phyloP scores from a whole-genome alignment of 2,113 vertebrate genomes.

The Oreochromis aureus region DNA sequence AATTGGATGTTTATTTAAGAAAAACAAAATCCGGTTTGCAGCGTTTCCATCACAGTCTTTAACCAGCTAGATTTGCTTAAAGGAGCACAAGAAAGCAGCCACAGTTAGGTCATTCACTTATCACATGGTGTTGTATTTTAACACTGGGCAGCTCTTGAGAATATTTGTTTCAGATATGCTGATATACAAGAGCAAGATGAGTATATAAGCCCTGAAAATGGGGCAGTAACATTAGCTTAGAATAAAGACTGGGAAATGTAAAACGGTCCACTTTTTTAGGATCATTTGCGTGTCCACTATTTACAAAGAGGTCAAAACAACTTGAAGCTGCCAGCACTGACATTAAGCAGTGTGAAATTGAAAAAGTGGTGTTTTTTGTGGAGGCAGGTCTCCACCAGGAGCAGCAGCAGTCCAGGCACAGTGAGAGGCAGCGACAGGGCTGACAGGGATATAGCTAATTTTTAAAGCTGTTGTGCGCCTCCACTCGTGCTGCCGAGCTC shows the following conservation, averaged over 20 bases:
- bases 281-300: not conserved
- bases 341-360: not conserved
- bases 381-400: not conserved
- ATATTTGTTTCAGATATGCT: not conserved
- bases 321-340: not conserved
- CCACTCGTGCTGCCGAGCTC: not conserved
- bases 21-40: not conserved
- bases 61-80: not conserved
- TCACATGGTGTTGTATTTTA: not conserved
- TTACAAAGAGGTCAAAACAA: not conserved
- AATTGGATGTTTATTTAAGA: not conserved
- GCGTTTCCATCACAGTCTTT: not conserved
- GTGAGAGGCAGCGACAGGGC: constrained; percentile 3
- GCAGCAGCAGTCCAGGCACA: not conserved
- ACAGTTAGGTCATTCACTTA: not conserved
- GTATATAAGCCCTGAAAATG: not conserved
- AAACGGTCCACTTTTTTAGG: not conserved
- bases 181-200: not conserved
- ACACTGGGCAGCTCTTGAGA: not conserved
- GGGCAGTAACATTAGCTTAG: not conserved
- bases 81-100: not conserved
- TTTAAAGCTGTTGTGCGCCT: not conserved
- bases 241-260: not conserved
- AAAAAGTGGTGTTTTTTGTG: not conserved
- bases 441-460: constrained; percentile 21